phyloP scores from a whole-genome alignment of 2,797 vertebrate genomes.

The Glyptemys insculpta region DNA sequence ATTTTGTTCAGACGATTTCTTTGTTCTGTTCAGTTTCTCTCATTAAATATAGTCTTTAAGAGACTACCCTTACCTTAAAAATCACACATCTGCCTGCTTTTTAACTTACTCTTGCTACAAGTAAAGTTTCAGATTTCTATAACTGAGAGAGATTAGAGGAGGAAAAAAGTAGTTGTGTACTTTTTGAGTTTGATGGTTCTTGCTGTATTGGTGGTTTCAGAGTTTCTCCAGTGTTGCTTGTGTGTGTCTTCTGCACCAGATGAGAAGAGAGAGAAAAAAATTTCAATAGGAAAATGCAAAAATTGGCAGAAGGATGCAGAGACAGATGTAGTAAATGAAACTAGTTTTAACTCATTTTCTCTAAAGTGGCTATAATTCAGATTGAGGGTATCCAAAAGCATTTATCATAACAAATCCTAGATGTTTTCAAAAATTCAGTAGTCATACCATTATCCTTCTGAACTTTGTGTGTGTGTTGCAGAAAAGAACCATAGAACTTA shows the following conservation, averaged over 20 bases:
- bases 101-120: background rate
- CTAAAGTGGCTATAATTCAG: background rate
- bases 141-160: background rate
- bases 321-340: background rate
- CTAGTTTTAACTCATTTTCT: conserved; percentile 13
- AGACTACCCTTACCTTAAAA: background rate
- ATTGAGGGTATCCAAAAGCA: background rate
- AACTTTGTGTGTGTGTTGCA: background rate
- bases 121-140: conserved; percentile 8
- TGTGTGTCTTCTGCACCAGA: background rate
- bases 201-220: background rate
- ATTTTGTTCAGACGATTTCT: background rate
- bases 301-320: conserved; percentile 14
- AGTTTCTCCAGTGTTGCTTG: background rate
- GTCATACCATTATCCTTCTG: background rate
- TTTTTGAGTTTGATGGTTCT: background rate
- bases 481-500: background rate
- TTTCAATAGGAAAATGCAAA: background rate
- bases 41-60: background rate
- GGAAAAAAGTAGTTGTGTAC: background rate
- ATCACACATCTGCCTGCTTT: background rate
- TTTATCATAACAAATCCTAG: background rate
- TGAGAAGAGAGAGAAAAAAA: background rate
- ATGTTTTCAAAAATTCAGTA: conserved; percentile 17
- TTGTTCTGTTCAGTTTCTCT: background rate